These are phyloP conservation scores for Nematolebias whitei DNA, from an alignment of 2,113 vertebrate species.

Conservation along the genomic window DNA sequence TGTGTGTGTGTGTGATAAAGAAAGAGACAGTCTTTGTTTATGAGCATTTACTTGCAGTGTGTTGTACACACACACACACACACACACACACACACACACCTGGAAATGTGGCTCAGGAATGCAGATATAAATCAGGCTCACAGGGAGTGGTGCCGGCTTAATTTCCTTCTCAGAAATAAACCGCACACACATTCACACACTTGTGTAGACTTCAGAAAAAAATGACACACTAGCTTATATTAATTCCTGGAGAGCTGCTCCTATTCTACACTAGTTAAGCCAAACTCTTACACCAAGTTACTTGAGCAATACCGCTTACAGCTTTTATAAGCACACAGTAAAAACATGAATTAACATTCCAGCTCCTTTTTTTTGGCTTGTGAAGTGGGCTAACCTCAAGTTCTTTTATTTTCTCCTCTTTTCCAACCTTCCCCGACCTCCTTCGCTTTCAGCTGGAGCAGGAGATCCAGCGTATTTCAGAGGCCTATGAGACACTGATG, in stretches of 20 bases:
- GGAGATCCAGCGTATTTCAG: constrained; percentile 94
- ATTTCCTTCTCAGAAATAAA: constrained; percentile 70
- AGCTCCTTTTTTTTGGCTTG: constrained; percentile 43
- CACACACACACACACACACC: constrained; percentile 53
- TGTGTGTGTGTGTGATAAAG: constrained; percentile 29
- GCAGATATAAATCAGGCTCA: constrained; percentile 77
- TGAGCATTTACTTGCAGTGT: constrained; percentile 17
- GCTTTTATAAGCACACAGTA: constrained; percentile 41
- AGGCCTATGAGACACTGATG: constrained; percentile 94
- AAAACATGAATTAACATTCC: constrained; percentile 61
- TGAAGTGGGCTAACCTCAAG: constrained; percentile 66
- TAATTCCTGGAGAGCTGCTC: neutral
- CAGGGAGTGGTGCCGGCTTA: constrained; percentile 73
- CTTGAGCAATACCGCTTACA: constrained; percentile 5
- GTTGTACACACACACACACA: constrained; percentile 35
- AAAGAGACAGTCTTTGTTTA: constrained; percentile 27
- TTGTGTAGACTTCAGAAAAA: neutral
- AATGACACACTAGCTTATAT: neutral
- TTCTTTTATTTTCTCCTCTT: constrained; percentile 22
- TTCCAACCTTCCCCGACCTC: neutral
- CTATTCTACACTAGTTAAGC: neutral
- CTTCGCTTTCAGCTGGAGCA: constrained; percentile 87
- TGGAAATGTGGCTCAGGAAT: constrained; percentile 75
- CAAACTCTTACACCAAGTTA: neutral
- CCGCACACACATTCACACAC: constrained; percentile 28